phyloP scores from a whole-genome alignment of 92 coral and sea anemone species.

The Zoanthus sociatus region DNA sequence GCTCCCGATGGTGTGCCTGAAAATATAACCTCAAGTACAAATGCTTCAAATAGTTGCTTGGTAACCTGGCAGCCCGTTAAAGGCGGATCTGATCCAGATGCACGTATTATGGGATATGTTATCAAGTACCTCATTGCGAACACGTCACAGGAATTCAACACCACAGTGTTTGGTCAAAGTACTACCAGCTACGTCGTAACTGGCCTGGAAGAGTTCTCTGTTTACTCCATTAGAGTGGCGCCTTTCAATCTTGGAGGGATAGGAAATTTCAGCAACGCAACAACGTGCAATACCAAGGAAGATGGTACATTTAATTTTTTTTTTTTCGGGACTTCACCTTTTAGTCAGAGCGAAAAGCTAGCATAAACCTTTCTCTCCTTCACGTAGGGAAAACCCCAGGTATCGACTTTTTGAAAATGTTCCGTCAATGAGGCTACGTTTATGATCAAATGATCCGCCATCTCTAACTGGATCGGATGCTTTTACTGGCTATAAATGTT shows the following conservation, averaged over 20 bases:
- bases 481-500: too few species aligned
- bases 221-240: constrained; percentile 12
- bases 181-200: neutral
- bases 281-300: constrained; percentile 23
- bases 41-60: constrained; percentile 18
- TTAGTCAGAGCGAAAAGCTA: neutral
- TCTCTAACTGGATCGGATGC: too few species aligned
- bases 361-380: too few species aligned
- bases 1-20: constrained; percentile 22
- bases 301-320: constrained; percentile 3
- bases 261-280: constrained; percentile 1
- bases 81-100: constrained; percentile 1
- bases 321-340: neutral
- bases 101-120: constrained; percentile 18
- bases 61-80: constrained; percentile 4
- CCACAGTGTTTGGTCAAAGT: neutral
- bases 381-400: too few species aligned
- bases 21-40: constrained; percentile 4
- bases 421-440: too few species aligned
- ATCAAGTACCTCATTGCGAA: constrained; percentile 18
- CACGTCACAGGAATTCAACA: constrained; percentile 24
- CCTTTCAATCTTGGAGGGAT: constrained; percentile 32
- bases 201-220: constrained; percentile 36
- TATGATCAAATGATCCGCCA: too few species aligned
- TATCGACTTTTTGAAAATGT: too few species aligned